A percentile compares a stretch with the other conserved stretches of the same genome.
These are phyloP conservation scores for Formicarius rufipectus DNA, from an alignment of 2,113 vertebrate genomes.

Conservation along the genomic window DNA sequence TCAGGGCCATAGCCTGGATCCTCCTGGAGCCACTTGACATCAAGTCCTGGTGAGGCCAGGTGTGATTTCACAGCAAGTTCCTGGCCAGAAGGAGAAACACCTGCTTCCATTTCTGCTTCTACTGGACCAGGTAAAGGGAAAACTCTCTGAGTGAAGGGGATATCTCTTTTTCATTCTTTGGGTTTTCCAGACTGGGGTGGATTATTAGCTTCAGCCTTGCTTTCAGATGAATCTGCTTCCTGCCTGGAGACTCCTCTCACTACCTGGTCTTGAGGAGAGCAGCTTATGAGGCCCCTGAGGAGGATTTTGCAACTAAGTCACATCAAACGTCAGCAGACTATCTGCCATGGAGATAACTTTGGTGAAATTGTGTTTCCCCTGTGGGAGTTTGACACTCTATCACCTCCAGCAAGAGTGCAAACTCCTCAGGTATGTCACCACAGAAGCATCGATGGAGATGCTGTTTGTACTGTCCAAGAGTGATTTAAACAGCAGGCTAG, in stretches of 20 bases:
- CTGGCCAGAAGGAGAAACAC: background rate
- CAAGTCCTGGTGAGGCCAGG: background rate
- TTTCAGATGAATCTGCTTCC: background rate
- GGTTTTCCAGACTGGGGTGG: background rate
- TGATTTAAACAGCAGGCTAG: conserved; percentile 88
- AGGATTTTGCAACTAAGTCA: conserved; percentile 87
- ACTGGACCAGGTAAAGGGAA: background rate
- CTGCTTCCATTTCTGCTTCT: background rate
- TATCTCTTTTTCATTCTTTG: background rate
- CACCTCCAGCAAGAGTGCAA: conserved; percentile 85
- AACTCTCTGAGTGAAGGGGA: background rate
- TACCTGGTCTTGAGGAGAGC: conserved; percentile 44
- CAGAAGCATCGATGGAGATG: conserved; percentile 80
- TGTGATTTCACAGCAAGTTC: background rate
- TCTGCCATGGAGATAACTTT: conserved; percentile 83
- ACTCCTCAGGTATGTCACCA: conserved; percentile 86
- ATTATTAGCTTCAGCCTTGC: background rate
- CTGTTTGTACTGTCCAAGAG: conserved; percentile 82
- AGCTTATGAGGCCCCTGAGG: conserved; percentile 78
- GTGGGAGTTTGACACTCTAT: conserved; percentile 83
- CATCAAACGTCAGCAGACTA: conserved; percentile 92
- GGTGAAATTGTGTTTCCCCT: conserved; percentile 86
- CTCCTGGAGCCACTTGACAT: background rate
- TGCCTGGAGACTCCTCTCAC: conserved; percentile 6
- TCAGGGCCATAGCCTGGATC: background rate